These are phyloP conservation scores for Fulmarus glacialis DNA, from an alignment of 2,113 vertebrate species.

Conservation along the genomic window DNA sequence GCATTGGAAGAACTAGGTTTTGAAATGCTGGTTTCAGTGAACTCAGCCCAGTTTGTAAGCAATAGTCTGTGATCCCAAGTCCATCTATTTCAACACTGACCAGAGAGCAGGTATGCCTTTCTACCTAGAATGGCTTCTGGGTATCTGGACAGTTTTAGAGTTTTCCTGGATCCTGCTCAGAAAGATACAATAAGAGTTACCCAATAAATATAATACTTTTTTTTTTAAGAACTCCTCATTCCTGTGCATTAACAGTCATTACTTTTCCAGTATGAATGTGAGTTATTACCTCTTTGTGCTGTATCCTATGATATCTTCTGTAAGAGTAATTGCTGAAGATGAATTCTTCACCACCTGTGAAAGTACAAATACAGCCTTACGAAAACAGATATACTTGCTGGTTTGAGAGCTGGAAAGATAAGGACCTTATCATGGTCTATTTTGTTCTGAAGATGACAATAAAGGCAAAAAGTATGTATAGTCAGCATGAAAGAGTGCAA, in stretches of 20 bases:
- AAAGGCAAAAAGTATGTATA: neutral
- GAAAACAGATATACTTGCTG: neutral
- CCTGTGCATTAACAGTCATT: neutral
- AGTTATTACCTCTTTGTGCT: neutral
- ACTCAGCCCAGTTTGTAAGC: neutral
- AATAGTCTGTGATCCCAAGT: neutral
- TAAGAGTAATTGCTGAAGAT: neutral
- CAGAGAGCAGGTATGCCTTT: neutral
- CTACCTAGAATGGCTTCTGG: neutral
- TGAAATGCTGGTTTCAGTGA: neutral
- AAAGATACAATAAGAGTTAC: neutral
- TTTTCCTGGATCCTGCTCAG: neutral
- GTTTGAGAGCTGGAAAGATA: neutral
- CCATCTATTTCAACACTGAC: neutral
- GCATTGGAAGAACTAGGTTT: neutral
- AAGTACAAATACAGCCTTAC: neutral
- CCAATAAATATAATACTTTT: neutral
- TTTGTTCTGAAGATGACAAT: neutral
- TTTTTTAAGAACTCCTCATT: neutral
- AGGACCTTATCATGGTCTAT: neutral
- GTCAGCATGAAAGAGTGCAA: neutral
- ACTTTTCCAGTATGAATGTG: neutral
- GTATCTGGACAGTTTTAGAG: neutral
- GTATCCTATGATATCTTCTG: neutral
- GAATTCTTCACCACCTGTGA: neutral